Conservation (phyloP, 2,797 vertebrate species). For the Momotus momota region DNA sequence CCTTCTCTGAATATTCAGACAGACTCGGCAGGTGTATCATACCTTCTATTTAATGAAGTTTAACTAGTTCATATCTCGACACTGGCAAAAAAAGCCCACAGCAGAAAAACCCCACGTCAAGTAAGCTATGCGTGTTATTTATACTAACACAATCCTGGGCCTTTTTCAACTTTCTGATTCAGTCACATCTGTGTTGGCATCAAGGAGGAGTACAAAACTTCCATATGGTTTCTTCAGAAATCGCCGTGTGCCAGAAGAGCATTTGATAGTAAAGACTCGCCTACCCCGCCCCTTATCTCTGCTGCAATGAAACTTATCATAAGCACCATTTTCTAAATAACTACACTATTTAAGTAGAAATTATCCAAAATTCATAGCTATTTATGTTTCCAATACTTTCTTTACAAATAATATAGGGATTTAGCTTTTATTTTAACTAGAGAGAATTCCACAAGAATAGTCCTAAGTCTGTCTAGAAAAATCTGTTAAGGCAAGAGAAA, state of each 20-base stretch:
- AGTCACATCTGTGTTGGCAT: conserved; percentile 30
- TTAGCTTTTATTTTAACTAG: background rate
- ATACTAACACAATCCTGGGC: background rate
- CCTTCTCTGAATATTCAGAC: background rate
- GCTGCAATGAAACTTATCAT: background rate
- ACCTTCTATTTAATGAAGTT: background rate
- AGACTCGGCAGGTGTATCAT: background rate
- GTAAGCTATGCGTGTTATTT: background rate
- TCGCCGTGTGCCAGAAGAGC: background rate
- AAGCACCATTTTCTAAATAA: background rate
- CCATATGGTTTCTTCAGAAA: conserved; percentile 35
- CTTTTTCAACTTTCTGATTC: conserved; percentile 23
- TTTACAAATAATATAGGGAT: background rate
- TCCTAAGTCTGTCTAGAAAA: background rate
- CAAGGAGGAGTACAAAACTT: background rate
- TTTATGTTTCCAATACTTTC: background rate
- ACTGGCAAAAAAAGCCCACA: background rate
- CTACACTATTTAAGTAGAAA: background rate
- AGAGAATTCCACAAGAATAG: background rate
- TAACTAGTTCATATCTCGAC: background rate
- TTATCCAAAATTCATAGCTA: background rate
- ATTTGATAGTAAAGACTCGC: background rate
- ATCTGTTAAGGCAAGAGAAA: background rate
- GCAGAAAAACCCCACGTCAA: background rate
- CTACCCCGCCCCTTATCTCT: background rate